Base-by-base conservation (phyloP, 2,888 invertebrate genomes). In the Archaeoteleia sp. region DNA sequence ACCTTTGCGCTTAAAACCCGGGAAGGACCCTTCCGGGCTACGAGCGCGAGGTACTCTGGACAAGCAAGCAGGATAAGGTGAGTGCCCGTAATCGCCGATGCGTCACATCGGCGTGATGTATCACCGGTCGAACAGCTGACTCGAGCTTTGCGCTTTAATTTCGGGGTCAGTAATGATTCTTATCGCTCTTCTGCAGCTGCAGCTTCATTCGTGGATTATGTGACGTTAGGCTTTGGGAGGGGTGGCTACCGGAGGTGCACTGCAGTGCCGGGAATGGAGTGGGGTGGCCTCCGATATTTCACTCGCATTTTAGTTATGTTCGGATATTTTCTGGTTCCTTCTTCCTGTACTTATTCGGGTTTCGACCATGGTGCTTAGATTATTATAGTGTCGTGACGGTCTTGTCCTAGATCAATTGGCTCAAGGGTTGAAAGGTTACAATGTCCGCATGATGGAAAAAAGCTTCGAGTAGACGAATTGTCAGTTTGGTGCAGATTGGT, bases 261-360 rank as follows among this genome's bases (percentile, higher is more conserved):
- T 70, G 70, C 67, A 67, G 70, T 70, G 66, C 51, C 67, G 66
- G 45, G 62, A 54, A 32, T 15, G 55, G 66, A 63, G 67, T 70
- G 70, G 70, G 70, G 70, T 30, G 57, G 25, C 10, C 32, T 48
- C 42, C 30, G 25, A 53, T 10, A 9, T 53, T 35, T 40, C 48
- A 20, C 43, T 43, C 42, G 29, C 30, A 42, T 49, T 43, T 20
- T 35, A 32, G 35, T 40, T 53, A 54, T 32, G 45, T 53, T 37
- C 5, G 39, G 15, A 20, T 29, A 29, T 1, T n/a, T n/a, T 29
- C 29, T 29, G 8, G 2, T 5, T 20, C 5, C 20, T 5, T 20
- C 20, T 20, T 4, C 5, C 20, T 20, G 2, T n/a, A n/a, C n/a
- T n/a, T n/a, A n/a, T n/a, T n/a, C n/a, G n/a, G n/a, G n/a, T n/a